Conservation (phyloP, 2,888 invertebrate species). For the Drosophila imparisetae region DNA sequence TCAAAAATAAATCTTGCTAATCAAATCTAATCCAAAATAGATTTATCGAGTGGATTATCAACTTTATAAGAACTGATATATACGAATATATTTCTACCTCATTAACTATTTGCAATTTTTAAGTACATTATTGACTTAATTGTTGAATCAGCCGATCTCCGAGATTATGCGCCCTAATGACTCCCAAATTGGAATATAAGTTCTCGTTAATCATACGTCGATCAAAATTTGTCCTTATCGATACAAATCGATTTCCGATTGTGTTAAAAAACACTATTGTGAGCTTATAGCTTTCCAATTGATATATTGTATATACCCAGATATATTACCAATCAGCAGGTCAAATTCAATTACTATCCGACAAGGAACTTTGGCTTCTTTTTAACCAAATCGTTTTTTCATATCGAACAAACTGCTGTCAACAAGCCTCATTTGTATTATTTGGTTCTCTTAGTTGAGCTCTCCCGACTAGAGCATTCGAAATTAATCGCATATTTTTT, state of each 20-base stretch:
- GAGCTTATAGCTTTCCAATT: neutral
- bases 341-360: accelerated
- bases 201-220: neutral
- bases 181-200: neutral
- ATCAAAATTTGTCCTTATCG: neutral
- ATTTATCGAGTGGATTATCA: too few relatives aligned
- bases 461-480: too few relatives aligned
- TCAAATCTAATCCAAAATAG: neutral
- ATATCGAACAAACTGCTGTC: too few relatives aligned
- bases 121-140: neutral
- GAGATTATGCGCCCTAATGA: neutral
- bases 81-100: neutral
- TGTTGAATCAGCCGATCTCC: accelerated
- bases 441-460: neutral
- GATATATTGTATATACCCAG: neutral
- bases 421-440: too few relatives aligned
- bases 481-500: too few relatives aligned
- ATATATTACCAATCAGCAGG: accelerated
- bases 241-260: neutral
- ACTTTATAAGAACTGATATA: neutral
- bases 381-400: neutral
- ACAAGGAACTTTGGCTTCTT: neutral
- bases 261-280: neutral
- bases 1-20: neutral
- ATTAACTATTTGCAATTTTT: neutral